These are phyloP conservation scores for Cybosia mesomella DNA, from an alignment of 2,888 invertebrate species.

Conservation along the genomic window DNA sequence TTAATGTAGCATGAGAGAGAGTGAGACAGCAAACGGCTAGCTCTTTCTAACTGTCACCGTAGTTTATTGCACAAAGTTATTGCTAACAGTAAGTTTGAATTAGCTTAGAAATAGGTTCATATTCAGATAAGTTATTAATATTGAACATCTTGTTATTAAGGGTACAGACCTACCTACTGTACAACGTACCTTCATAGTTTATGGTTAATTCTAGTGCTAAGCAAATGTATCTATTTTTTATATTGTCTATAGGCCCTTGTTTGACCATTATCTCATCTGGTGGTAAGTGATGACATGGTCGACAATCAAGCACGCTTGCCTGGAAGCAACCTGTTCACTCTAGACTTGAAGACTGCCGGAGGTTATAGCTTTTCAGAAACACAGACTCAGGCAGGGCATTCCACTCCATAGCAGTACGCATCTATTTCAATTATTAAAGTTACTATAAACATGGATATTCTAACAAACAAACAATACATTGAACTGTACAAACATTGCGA, in stretches of 20 bases:
- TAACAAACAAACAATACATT: background rate
- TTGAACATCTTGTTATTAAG: background rate
- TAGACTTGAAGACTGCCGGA: no score
- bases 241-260: no score
- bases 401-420: no score
- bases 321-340: no score
- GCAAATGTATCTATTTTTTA: background rate
- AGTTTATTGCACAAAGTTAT: background rate
- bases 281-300: no score
- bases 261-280: no score
- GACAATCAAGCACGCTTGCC: no score
- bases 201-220: no score
- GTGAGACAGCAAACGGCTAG: background rate
- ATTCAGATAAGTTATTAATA: background rate
- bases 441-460: background rate
- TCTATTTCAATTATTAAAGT: background rate
- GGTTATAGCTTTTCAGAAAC: no score
- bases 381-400: no score
- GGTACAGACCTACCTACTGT: background rate
- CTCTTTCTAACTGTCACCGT: background rate
- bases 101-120: background rate
- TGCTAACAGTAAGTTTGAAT: background rate
- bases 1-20: background rate
- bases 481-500: background rate
- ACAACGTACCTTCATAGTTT: background rate